Evolutionary conservation across 2,888 invertebrate species (phyloP), one percentile per base, ranked within the genome.

Genomic region (Laothoe populi): DNA sequence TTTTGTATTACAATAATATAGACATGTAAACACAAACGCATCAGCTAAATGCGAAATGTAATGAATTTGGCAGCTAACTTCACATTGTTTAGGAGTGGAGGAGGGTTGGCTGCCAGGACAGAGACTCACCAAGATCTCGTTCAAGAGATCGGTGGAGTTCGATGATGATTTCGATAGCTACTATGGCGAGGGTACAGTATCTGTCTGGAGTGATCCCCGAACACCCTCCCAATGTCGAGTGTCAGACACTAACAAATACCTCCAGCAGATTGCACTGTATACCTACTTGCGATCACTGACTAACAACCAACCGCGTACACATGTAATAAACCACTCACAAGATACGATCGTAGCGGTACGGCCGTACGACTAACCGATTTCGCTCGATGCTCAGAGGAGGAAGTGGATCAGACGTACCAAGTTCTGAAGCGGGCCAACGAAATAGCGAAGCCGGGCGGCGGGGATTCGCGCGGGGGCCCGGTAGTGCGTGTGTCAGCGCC

Each of bases 391-490:
- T 89, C 87, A 90, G 90, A 92, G 93, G 94, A 93, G 88, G 96
- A 97, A 94, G 95, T 97, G 94, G 98, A 98, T 95, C 96, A 96
- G 93, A 97, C 97, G 91, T 98, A 98, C 94, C 97, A 97, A 94
- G 97, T 98, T 88, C 95, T 98, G 94, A 98, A 98, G 94, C 97
- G 98, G 90, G 98, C 98, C 84, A 97, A 97, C 86, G 97, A 98
- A 94, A 96, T 97, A 84, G 94, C 95, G 80, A 95, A 94, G 87
- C 91, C 92, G 81, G 86, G 85, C 81, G 88, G 86, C 93, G 92
- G 82, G 94, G 92, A 88, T 93, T 87, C 83, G 82, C 86, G 87
- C 90, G 79, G 86, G 86, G 87, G 89, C 70, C 89, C 88, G 65
- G 86, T 89, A 78, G 91, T 91, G 75, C 90, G 90, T 74, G 90